These are phyloP conservation scores for Seriola aureovittata DNA, from an alignment of 2,113 vertebrate genomes.

Conservation along the genomic window DNA sequence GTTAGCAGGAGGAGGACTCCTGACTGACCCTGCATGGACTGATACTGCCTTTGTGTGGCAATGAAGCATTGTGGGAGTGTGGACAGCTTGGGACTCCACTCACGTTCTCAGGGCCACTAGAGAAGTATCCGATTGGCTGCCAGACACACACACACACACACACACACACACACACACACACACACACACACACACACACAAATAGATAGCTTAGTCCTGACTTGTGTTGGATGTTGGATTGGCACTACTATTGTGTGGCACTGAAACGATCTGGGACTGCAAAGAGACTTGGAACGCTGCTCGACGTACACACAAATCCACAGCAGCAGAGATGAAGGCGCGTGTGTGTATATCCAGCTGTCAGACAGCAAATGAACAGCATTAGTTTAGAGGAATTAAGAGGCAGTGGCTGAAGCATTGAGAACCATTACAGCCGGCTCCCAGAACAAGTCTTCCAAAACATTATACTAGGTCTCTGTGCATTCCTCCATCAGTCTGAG, in stretches of 20 bases:
- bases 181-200: slow-evolving; percentile 19
- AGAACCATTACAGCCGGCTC: slow-evolving; percentile 24
- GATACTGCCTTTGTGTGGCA: slow-evolving; percentile 57
- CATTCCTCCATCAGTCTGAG: slow-evolving; percentile 29
- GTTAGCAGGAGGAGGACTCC: slow-evolving; percentile 32
- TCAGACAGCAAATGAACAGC: slow-evolving; percentile 33
- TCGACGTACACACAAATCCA: not conserved
- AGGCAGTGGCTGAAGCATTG: slow-evolving; percentile 13
- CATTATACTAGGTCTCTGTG: slow-evolving; percentile 10
- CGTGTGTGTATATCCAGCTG: slow-evolving; percentile 27
- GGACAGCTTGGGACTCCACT: slow-evolving; percentile 48
- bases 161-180: slow-evolving; percentile 2
- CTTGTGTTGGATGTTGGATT: slow-evolving; percentile 50
- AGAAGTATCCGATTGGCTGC: slow-evolving; percentile 47
- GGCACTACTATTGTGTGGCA: slow-evolving; percentile 62
- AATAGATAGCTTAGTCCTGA: slow-evolving; percentile 51
- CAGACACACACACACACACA: slow-evolving; percentile 21
- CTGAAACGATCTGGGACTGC: slow-evolving; percentile 17
- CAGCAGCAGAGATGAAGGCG: not conserved
- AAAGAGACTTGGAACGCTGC: slow-evolving; percentile 32
- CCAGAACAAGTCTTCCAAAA: slow-evolving; percentile 14
- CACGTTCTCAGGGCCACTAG: slow-evolving; percentile 53
- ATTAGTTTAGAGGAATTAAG: slow-evolving; percentile 42
- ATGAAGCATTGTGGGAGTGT: slow-evolving; percentile 48
- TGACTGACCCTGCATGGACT: slow-evolving; percentile 20